Evolutionary conservation across 2,113 vertebrate species (phyloP), one percentile per base, ranked within the genome.

Genomic region (Cyphomyrus plagiostoma): DNA sequence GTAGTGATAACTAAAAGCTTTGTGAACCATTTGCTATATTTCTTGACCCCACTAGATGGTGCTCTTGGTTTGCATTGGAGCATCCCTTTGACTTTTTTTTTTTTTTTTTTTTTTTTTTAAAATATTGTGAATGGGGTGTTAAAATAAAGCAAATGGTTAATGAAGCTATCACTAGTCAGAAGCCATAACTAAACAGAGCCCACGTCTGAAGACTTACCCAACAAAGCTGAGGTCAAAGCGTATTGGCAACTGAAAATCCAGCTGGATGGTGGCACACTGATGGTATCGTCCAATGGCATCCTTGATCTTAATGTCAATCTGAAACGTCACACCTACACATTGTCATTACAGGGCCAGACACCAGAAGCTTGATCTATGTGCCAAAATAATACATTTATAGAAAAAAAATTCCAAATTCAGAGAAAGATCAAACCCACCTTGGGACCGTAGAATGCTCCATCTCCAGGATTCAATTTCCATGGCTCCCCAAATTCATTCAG

Each of bases 231-330:
- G 96, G 90, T 97, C 96, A 94, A 99, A 98, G 84, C 97, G 95
- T 91, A 98, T 94, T 1, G 98, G 98, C 10, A 99, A 95, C 89
- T 99, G 98, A 94, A 99, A 99, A 95, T 99, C 98, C 89, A 99
- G 96, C 35, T 99, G 98, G 92, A 99, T 96, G 80, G 98, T 99
- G 70, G 97, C 98, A 93, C 98, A 99, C 0, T 99, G 98, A 93
- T 99, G 98, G 93, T 97, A 97, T 66, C 97, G 96, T 45, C 98
- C 98, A 89, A 98, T 97, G 6, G 98, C 98, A 89, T 99, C 98
- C 95, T 97, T 97, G 93, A 99, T 98, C 91, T 97, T 97, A 93
- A 98, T 97, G 93, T 99, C 98, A 90, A 99, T 99, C 98, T 99
- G 95, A 35, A 92, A 88, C 0, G 9, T 83, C 19, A 93, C 53